These are phyloP conservation scores for Anisognathus igniventris DNA, from an alignment of 2,797 vertebrate species.

Conservation along the genomic window DNA sequence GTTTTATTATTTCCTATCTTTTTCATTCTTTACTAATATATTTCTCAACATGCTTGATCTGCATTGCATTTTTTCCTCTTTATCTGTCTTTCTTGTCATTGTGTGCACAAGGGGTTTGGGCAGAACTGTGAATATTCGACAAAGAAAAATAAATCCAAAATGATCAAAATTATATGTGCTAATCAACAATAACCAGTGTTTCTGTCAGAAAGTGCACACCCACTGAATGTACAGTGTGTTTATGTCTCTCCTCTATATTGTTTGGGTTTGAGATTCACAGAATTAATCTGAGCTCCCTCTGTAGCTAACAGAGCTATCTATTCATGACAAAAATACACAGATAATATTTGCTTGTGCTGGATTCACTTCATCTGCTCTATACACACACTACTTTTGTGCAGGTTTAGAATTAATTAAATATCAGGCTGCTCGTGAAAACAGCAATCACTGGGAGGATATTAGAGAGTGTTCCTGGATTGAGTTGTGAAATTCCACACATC, in stretches of 20 bases:
- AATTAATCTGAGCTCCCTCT: not conserved
- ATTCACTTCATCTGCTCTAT: not conserved
- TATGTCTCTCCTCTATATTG: not conserved
- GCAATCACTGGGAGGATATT: not conserved
- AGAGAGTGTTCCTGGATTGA: not conserved
- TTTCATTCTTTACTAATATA: not conserved
- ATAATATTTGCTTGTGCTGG: not conserved
- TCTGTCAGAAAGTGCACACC: not conserved
- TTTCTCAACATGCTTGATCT: not conserved
- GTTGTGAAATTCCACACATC: not conserved
- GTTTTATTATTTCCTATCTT: not conserved
- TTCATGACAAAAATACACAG: not conserved
- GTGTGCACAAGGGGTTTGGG: not conserved
- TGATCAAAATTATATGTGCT: not conserved
- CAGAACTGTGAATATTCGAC: not conserved
- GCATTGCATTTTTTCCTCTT: not conserved
- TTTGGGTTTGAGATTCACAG: conserved; percentile 15
- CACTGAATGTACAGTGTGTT: not conserved
- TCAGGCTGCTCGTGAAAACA: not conserved
- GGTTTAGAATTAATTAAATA: not conserved
- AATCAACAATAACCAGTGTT: not conserved
- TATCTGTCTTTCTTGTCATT: not conserved
- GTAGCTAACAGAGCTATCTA: not conserved
- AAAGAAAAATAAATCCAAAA: not conserved
- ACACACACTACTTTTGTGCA: not conserved